These are phyloP conservation scores for Psilopsiagon aymara DNA, from an alignment of 2,113 vertebrate genomes.

Conservation along the genomic window DNA sequence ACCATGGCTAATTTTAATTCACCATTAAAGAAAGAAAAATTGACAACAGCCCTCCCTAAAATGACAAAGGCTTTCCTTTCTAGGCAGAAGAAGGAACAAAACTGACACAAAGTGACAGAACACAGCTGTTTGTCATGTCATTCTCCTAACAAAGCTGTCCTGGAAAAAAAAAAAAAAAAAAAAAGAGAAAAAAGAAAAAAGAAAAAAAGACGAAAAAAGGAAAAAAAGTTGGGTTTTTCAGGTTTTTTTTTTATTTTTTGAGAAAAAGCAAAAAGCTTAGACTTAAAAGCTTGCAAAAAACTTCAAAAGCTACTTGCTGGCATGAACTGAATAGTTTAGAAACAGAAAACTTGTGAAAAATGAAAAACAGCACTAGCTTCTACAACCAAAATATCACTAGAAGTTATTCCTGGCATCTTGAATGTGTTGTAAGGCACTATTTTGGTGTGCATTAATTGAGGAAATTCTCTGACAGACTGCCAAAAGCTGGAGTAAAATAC, in stretches of 20 bases:
- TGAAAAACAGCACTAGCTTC: not conserved
- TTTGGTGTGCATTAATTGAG: not conserved
- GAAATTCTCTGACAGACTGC: not conserved
- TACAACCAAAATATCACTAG: not conserved
- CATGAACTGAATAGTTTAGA: not conserved
- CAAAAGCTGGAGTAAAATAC: not conserved
- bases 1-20: not conserved
- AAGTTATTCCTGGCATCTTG: not conserved
- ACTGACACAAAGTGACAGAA: not conserved
- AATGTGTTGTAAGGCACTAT: not conserved
- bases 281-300: not conserved
- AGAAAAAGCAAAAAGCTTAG: not conserved
- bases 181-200: not conserved
- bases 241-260: not conserved
- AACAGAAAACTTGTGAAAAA: not conserved
- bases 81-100: not conserved
- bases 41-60: not conserved
- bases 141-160: not conserved
- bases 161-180: not conserved
- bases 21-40: not conserved
- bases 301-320: not conserved
- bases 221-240: fast-evolving
- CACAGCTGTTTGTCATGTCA: not conserved
- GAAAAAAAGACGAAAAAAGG: not conserved
- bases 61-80: not conserved